Evolutionary conservation across 2,888 invertebrate species (phyloP).

Genomic region (Entomobrya multifasciata): DNA sequence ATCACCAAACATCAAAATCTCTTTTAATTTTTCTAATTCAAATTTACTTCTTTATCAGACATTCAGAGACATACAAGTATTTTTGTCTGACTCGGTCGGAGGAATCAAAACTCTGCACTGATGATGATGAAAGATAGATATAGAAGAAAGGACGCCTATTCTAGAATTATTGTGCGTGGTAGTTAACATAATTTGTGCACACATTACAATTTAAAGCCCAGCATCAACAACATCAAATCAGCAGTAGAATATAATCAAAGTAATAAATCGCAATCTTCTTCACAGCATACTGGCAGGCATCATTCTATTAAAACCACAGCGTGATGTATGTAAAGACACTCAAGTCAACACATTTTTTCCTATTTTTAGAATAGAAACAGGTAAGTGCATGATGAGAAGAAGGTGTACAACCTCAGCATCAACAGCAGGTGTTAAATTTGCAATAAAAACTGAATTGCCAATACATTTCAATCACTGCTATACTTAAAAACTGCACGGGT

Average conservation of each 20-base stretch:
- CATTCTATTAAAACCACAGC: neutral
- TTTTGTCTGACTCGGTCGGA: too few relatives aligned
- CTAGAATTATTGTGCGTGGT: neutral
- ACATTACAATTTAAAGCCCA: neutral
- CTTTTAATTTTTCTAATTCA: neutral
- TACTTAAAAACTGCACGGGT: neutral
- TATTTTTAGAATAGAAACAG: conserved; percentile 10
- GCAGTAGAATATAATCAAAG: neutral
- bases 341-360: neutral
- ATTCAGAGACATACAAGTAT: too few relatives aligned
- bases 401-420: too few relatives aligned
- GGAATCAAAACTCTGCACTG: too few relatives aligned
- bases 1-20: neutral
- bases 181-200: neutral
- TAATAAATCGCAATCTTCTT: neutral
- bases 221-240: neutral
- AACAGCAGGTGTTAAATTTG: neutral
- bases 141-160: neutral
- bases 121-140: neutral
- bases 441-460: neutral
- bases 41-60: too few relatives aligned
- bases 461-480: neutral
- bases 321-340: neutral
- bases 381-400: too few relatives aligned
- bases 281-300: neutral